These are phyloP conservation scores for Neotoma lepida DNA, from an alignment of 2,113 vertebrate species.

Conservation along the genomic window DNA sequence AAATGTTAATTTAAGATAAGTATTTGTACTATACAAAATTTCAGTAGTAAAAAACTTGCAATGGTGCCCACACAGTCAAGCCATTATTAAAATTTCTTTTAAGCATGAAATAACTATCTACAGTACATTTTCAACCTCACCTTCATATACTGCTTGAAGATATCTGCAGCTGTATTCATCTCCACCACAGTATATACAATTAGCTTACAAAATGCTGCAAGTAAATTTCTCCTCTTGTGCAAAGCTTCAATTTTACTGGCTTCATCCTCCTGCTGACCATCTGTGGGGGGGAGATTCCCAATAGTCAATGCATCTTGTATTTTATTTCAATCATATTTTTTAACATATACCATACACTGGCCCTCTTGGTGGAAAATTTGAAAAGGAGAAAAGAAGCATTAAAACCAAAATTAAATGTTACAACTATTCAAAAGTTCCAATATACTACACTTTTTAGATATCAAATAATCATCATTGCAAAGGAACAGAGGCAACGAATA, in stretches of 20 bases:
- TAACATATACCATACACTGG: not conserved
- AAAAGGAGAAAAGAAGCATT: slow-evolving; percentile 32
- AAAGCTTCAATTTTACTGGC: slow-evolving; percentile 98
- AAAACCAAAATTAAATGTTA: slow-evolving; percentile 30
- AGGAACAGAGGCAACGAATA: slow-evolving; percentile 16
- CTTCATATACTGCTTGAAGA: slow-evolving; percentile 99
- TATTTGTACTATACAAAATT: slow-evolving; percentile 23
- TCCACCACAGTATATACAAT: slow-evolving; percentile 99
- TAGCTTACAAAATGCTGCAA: slow-evolving; percentile 98
- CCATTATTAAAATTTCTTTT: not conserved
- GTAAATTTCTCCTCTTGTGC: slow-evolving; percentile 98
- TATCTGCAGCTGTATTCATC: slow-evolving; percentile 98
- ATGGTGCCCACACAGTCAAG: slow-evolving; percentile 17
- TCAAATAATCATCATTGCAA: slow-evolving; percentile 18
- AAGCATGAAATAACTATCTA: not conserved
- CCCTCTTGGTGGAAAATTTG: not conserved
- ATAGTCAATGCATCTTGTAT: slow-evolving; percentile 44
- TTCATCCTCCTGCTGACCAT: slow-evolving; percentile 99
- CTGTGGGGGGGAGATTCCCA: slow-evolving; percentile 84
- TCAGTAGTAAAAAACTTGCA: slow-evolving; percentile 29
- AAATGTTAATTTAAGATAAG: not conserved
- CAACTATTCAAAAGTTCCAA: slow-evolving; percentile 20
- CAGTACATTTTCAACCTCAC: slow-evolving; percentile 82
- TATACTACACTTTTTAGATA: not conserved
- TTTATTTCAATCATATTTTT: slow-evolving; percentile 54